Conservation (phyloP, 2,797 vertebrate genomes). For the Chelonia mydas region DNA sequence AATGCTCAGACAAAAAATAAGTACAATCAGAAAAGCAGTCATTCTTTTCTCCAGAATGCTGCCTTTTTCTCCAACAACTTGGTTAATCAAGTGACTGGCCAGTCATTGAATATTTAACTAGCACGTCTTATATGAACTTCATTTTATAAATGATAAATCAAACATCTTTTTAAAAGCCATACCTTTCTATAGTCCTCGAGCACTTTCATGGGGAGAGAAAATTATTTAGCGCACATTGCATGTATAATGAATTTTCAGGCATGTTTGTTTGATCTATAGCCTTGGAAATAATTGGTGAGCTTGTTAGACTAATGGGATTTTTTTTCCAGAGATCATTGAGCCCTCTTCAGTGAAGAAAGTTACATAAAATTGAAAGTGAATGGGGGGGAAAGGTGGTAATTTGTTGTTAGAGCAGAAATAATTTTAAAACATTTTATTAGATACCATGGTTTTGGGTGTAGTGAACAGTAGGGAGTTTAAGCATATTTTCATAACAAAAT, state of each 20-base stretch:
- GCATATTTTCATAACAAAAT: not conserved
- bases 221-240: conserved; percentile 65
- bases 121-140: conserved; percentile 3
- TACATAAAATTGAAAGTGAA: conserved; percentile 62
- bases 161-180: conserved; percentile 12
- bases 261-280: conserved; percentile 73
- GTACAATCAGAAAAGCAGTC: not conserved
- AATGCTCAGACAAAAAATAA: not conserved
- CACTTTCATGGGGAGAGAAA: conserved; percentile 50
- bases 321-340: conserved; percentile 61
- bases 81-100: not conserved
- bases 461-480: not conserved
- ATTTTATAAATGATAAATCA: conserved; percentile 57
- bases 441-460: not conserved
- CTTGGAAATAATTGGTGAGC: conserved; percentile 72
- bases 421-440: conserved; percentile 33
- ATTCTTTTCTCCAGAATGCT: not conserved
- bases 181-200: conserved; percentile 56
- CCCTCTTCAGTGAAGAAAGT: conserved; percentile 34
- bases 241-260: conserved; percentile 70
- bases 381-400: not conserved
- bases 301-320: conserved; percentile 77
- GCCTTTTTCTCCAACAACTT: not conserved
- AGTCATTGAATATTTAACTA: conserved; percentile 24
- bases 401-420: conserved; percentile 38